A percentile compares a stretch with the other conserved stretches of the same genome.
Conservation (phyloP, 2,113 vertebrate species). For the Psittacula cyanocephala region DNA sequence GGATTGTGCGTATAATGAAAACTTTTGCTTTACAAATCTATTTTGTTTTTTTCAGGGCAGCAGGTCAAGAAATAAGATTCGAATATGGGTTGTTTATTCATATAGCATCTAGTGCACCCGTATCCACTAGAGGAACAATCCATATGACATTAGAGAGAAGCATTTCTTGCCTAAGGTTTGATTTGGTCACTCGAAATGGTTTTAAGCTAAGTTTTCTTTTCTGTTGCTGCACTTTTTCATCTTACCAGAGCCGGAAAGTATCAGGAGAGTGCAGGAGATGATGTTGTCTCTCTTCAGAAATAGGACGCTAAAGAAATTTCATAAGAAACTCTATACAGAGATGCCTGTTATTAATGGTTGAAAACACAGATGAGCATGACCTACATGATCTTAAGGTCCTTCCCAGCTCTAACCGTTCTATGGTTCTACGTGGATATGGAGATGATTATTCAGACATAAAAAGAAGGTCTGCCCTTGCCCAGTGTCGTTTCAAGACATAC, state of each 20-base stretch:
- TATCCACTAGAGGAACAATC: neutral
- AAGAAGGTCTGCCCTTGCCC: fast-evolving
- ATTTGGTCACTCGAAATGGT: neutral
- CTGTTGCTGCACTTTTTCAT: neutral
- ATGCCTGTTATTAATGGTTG: neutral
- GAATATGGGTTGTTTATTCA: neutral
- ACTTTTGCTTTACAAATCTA: neutral
- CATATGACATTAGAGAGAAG: neutral
- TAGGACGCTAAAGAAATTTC: neutral
- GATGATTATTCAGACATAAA: neutral
- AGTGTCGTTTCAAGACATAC: neutral
- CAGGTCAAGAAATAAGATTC: neutral
- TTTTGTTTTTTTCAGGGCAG: neutral
- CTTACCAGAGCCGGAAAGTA: neutral
- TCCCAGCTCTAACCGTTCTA: neutral
- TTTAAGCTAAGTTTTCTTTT: neutral
- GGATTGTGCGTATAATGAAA: neutral
- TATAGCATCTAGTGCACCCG: neutral
- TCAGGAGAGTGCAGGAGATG: neutral
- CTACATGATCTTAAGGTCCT: neutral
- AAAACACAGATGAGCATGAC: neutral
- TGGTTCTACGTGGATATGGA: neutral
- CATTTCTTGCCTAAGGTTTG: neutral
- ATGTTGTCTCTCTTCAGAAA: neutral
- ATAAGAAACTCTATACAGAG: neutral